A percentile compares a stretch with the other conserved stretches of the same genome.
phyloP scores from a whole-genome alignment of 2,888 invertebrate species.

The Calliphora vomitoria region DNA sequence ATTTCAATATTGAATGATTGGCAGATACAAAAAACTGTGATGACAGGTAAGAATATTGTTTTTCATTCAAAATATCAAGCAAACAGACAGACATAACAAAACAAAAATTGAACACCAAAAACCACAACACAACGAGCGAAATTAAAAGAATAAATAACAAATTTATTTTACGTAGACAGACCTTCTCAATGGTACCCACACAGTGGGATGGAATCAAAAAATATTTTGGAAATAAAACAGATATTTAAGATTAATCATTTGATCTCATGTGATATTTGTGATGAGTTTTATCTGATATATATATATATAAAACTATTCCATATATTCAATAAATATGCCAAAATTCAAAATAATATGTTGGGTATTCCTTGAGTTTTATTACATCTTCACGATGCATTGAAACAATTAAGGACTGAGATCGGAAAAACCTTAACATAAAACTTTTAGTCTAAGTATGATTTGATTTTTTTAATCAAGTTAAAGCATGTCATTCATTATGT shows the following conservation, averaged over 20 bases:
- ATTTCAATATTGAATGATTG: conserved; percentile 66
- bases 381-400: no score
- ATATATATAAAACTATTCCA: no score
- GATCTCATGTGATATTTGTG: no score
- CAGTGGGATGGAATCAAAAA: neutral
- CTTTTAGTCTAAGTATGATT: no score
- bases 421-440: no score
- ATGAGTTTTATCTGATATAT: no score
- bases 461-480: no score
- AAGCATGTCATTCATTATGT: no score
- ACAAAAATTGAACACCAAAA: conserved; percentile 22
- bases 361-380: no score
- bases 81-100: conserved; percentile 30
- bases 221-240: neutral
- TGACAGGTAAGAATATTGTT: conserved; percentile 66
- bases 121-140: conserved; percentile 34
- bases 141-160: conserved; percentile 31
- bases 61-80: conserved; percentile 52
- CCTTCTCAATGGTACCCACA: conserved; percentile 44
- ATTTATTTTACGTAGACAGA: conserved; percentile 44
- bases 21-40: conserved; percentile 41
- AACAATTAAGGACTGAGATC: no score
- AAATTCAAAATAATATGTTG: no score
- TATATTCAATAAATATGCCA: no score
- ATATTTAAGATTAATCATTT: neutral